Evolutionary conservation across 1,140 invertebrate genomes (phyloP), one percentile per base, ranked within the genome.

Genomic region (Neelides sp.): DNA sequence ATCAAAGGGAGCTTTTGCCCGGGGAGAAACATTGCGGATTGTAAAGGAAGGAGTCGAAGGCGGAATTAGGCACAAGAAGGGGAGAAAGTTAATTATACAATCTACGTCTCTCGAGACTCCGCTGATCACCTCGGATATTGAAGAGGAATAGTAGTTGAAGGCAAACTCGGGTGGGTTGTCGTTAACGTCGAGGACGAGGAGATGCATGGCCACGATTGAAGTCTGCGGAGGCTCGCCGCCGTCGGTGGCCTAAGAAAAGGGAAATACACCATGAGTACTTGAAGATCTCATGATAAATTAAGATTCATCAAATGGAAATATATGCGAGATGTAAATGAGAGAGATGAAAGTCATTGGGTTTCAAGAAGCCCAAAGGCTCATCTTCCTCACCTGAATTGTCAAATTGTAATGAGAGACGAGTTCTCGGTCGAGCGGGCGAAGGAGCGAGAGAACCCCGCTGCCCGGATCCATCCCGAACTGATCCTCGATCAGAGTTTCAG

Each of bases 131-230:
- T 91, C 90, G 8, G 79, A 74, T 4, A 89, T 75, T 34, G 71
- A 70, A 1, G 81, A 79, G 58, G 71, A 76, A 64, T 93, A 93
- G 32, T 78, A 75, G 58, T 78, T 79, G 22, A 78, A 77, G 28
- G 79, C 78, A 66, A 92, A 94, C 67, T 87, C 84, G n/a, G 89
- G 89, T 35, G 87, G 85, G 73, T 93, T 93, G 66, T 93, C 88
- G 66, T 93, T 93, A 28, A 92, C 83, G 67, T 93, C 84, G 57
- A 83, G 73, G 7, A 83, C 77, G 57, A 77, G 45, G 22, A 36
- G 17, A 35, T 73, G 69, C 2, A 83, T 59, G 19, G 64, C 66
- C 1, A 76, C 72, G 1, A 72, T 64, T 23, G 73, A 73, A 8
- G 73, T 76, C 20, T 84, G 59, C 42, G 75, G 76, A 1, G 85